Percentiles rank a stretch among this genome's conserved stretches.
These are phyloP conservation scores for Bombus confusus DNA, from an alignment of 1,140 invertebrate genomes.

Conservation along the genomic window DNA sequence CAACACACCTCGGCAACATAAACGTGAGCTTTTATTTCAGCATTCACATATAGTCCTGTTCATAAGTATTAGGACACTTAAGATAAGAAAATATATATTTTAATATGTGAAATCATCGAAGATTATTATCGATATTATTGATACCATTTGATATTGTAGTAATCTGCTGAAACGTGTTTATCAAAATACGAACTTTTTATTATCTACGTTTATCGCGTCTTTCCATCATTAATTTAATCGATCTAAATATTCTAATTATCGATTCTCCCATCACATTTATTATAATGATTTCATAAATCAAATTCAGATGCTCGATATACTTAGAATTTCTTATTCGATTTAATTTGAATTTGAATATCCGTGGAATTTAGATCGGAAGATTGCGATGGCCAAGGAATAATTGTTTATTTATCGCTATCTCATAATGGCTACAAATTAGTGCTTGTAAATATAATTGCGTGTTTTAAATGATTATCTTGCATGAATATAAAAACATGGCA, in stretches of 20 bases:
- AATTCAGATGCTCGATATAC: background rate
- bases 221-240: too few species aligned
- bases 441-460: background rate
- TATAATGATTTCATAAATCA: background rate
- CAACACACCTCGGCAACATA: conserved; percentile 76
- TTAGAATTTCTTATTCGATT: background rate
- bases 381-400: background rate
- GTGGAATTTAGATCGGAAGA: background rate
- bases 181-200: too few species aligned
- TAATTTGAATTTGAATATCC: background rate
- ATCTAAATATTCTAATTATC: too few species aligned
- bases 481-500: background rate
- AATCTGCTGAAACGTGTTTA: too few species aligned
- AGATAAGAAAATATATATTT: background rate
- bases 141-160: too few species aligned
- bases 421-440: background rate
- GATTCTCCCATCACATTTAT: too few species aligned
- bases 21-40: conserved; percentile 74
- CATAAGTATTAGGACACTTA: background rate
- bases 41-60: background rate
- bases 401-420: background rate
- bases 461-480: background rate
- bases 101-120: background rate
- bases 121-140: background rate
- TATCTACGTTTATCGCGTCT: too few species aligned